phyloP scores from a whole-genome alignment of 2,797 vertebrate genomes.

The Malurus leucopterus region DNA sequence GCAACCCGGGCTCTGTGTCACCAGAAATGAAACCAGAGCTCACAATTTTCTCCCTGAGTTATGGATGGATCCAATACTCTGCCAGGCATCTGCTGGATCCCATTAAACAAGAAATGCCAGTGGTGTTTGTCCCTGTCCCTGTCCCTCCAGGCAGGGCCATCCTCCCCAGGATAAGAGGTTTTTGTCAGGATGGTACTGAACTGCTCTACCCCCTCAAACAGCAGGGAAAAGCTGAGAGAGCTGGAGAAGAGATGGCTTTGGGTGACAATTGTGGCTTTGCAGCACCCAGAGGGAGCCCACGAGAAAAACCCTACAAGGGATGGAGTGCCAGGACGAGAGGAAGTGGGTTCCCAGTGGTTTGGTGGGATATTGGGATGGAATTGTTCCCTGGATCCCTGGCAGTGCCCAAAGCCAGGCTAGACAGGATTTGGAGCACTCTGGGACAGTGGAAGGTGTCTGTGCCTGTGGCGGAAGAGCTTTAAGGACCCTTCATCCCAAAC shows the following conservation, averaged over 20 bases:
- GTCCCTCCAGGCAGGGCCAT: background rate
- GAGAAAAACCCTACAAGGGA: fast-evolving
- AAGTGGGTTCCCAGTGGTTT: background rate
- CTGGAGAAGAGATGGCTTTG: background rate
- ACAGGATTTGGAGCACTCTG: background rate
- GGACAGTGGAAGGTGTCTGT: fast-evolving
- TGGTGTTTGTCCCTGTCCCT: background rate
- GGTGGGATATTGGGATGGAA: too few relatives aligned
- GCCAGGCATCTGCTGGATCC: background rate
- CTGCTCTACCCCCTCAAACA: fast-evolving
- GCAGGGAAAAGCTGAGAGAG: fast-evolving
- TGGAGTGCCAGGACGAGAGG: background rate
- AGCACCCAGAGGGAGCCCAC: background rate
- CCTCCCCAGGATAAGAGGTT: fast-evolving
- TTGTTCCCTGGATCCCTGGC: background rate
- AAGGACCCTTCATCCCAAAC: background rate
- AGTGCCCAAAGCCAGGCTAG: background rate
- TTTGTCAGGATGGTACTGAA: fast-evolving
- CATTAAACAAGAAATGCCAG: background rate
- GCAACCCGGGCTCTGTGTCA: constrained; percentile 6
- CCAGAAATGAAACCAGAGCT: background rate
- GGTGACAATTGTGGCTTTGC: background rate
- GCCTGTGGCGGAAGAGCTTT: background rate
- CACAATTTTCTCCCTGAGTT: background rate
- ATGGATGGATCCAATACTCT: background rate